These are phyloP conservation scores for Entomyzon cyanotis DNA, from an alignment of 2,113 vertebrate species.

Conservation along the genomic window DNA sequence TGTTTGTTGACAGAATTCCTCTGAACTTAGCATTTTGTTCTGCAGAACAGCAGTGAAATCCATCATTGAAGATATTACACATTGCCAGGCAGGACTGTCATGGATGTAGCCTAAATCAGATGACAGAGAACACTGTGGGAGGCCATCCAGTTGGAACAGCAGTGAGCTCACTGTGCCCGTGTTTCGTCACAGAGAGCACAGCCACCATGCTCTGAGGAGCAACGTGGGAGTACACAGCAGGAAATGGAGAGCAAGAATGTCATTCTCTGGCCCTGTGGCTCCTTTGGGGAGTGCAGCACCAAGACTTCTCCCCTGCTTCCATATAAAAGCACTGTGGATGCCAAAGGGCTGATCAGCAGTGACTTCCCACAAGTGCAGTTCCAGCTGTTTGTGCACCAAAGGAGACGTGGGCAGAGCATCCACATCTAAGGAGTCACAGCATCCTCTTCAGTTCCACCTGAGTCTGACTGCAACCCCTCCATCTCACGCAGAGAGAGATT, in stretches of 20 bases:
- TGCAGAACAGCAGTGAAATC: not conserved
- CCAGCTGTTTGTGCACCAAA: accelerated
- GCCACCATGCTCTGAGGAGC: not conserved
- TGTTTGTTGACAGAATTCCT: not conserved
- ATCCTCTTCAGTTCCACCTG: not conserved
- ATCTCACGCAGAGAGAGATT: not conserved
- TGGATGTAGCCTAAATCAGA: not conserved
- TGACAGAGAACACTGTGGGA: not conserved
- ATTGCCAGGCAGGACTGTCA: not conserved
- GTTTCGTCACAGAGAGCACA: accelerated
- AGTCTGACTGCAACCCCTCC: not conserved
- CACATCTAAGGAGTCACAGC: not conserved
- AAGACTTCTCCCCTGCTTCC: not conserved
- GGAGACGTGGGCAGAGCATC: not conserved
- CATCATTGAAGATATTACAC: accelerated
- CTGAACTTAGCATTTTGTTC: not conserved
- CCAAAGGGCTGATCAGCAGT: not conserved
- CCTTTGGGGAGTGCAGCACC: not conserved
- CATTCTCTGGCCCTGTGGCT: not conserved
- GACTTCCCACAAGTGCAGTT: not conserved
- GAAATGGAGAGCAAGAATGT: not conserved
- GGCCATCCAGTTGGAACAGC: not conserved
- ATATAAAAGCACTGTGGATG: not conserved
- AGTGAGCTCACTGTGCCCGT: not conserved
- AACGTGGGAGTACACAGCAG: accelerated